Base-by-base conservation (phyloP, 2,888 invertebrate genomes). In the Biston stratarius region DNA sequence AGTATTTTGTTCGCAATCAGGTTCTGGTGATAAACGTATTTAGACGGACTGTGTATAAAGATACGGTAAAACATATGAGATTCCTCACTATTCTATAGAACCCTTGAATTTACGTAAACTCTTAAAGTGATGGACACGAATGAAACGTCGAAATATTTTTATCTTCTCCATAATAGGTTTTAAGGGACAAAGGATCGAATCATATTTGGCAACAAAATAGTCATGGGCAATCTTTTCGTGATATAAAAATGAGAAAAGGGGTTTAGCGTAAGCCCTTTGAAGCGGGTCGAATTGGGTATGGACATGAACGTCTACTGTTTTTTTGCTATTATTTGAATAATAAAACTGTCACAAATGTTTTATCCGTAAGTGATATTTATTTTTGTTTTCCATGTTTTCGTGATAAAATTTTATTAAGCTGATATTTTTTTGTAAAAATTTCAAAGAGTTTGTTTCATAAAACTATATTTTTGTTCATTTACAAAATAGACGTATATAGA, bases 191-290 rank as follows among this genome's bases (percentile, higher is more conserved):
- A 77, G 89, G 89, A 91, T 90, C 89, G 87, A 86, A 80, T 80
- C 75, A 84, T 86, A 90, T 92, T 93, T 92, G 90, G 87, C 88
- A 91, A 91, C 86, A 87, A 87, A 85, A 90, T 88, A 84, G 88
- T 87, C 85, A 87, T 84, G 88, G 90, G 85, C 90, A 88, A 91
- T 91, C 89, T 86, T 88, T 89, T 89, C 82, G 84, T 87, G 89
- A 88, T 88, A 90, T 84, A 88, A 90, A 90, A 92, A 91, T 85
- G 88, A 84, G 89, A 92, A 92, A 91, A 89, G 88, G 93, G 92
- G 84, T 91, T 91, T 86, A 90, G 57, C 74, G 72, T 91, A 92
- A 93, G 91, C 94, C 89, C 72, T 88, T 92, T 94, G 94, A 94
- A 84, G 88, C 89, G 93, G 94, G 94, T 93, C 89, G 83, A 92